Evolutionary conservation across 1,140 invertebrate genomes (phyloP).

Genomic region (Rhagoletis pomonella): DNA sequence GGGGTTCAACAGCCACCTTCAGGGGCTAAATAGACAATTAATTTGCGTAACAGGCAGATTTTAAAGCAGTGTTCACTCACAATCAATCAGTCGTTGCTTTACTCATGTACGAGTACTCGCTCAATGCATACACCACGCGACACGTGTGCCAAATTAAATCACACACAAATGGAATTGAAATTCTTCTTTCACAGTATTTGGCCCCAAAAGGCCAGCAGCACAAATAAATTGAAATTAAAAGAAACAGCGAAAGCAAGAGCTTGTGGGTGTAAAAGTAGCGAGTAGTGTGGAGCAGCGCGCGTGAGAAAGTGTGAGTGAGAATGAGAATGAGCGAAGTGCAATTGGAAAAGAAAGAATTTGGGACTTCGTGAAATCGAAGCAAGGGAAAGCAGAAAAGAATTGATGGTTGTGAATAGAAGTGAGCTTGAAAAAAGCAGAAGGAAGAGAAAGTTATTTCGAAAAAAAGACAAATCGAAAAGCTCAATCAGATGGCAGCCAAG

Average conservation of each 20-base stretch:
- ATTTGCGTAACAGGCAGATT: background rate
- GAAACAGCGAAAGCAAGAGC: slow-evolving; percentile 6
- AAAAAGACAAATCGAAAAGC: too few relatives aligned
- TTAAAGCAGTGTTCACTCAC: background rate
- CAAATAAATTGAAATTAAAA: slow-evolving; percentile 47
- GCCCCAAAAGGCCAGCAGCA: slow-evolving; percentile 1
- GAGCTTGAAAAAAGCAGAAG: too few relatives aligned
- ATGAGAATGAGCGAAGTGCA: background rate
- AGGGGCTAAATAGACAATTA: slow-evolving; percentile 34
- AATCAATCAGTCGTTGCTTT: background rate
- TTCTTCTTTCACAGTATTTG: background rate
- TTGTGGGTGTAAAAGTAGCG: too few relatives aligned
- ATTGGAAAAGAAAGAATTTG: too few relatives aligned
- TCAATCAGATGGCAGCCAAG: too few relatives aligned
- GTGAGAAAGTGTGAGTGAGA: background rate
- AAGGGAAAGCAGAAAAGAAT: too few relatives aligned
- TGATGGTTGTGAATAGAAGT: too few relatives aligned
- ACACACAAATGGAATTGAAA: slow-evolving; percentile 26
- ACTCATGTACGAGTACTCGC: background rate
- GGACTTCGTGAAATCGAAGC: too few relatives aligned
- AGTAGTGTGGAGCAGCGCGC: background rate
- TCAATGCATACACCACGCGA: slow-evolving; percentile 1
- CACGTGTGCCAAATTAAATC: slow-evolving; percentile 41
- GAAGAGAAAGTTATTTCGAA: too few relatives aligned
- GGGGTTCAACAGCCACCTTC: background rate